Base-by-base conservation (phyloP, 2,113 vertebrate genomes). In the Seriola quinqueradiata region DNA sequence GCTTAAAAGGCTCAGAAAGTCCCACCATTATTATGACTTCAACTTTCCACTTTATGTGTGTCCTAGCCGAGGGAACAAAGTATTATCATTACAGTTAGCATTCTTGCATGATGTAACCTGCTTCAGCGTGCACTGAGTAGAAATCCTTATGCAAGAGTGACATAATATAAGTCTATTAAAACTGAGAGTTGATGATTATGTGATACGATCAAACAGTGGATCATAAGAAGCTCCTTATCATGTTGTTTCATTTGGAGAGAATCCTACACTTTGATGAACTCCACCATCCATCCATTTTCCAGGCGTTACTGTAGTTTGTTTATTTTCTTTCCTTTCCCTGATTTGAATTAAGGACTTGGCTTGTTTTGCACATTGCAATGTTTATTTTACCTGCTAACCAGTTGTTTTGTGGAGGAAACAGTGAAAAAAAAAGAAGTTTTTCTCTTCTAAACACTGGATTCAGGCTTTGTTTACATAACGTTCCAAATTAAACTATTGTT, bases 11-110 rank as follows among this genome's bases (percentile, higher is more conserved):
- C 89, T 90, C 86, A 86, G 83, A 91, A 91, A 91, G 92, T 90
- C 90, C 88, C 85, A 90, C 79, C 76, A 77, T 87, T 83, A 87
- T 65, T 80, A 90, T 92, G 89, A 92, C 90, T 83, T 91, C 74
- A 90, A 89, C 81, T 93, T 94, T 93, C 91, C 93, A 91, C 79
- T 88, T 83, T 64, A 74, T 89, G 70, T 91, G 89, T 86, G 91
- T 92, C 89, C 83, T 86, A 65, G 77, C 86, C 75, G 55, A 83
- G 57, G 81, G 75, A 82, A 81, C 76, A 89, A 59, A 84, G 67
- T 75, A 40, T 83, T 64, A 78, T 83, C 70, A 70, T 76, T 82
- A 72, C 81, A 85, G 77, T 76, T 25, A 34, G 59, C 68, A 67
- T 86, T 60, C 57, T 71, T 64, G 58, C 5, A 58, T 83, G 82